Base-by-base conservation (phyloP, 2,797 vertebrate genomes). In the Eutrigla gurnardus region DNA sequence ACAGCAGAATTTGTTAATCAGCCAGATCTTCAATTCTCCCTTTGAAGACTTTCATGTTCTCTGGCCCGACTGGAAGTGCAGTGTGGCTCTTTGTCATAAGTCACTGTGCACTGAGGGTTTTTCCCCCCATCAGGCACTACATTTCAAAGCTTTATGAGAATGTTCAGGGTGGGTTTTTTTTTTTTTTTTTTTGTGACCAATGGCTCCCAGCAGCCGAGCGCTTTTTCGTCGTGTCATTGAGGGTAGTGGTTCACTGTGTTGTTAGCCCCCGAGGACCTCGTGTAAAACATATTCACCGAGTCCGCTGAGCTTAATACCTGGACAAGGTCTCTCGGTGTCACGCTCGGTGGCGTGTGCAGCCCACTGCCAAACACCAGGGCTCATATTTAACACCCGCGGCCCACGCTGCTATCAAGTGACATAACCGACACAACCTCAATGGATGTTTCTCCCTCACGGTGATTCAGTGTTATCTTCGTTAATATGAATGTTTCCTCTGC, bases 271-370 rank as follows among this genome's bases (percentile, higher is more conserved):
- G 53, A 85, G 85, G 84, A 59, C 54, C 58, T 40, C 7, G 67
- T 88, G 82, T 89, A 84, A 84, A 88, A 85, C 87, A 85, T 61
- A 77, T 80, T 82, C n/a, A 46, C 70, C 65, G 62, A 77, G 78
- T 78, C 77, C 77, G 77, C 66, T 54, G 76, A 69, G 83, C 71
- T 77, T 83, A 81, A 86, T 87, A 88, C 77, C 72, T 74, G 85
- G 82, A 86, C 81, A 70, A 61, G 71, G 64, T 76, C 70, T 75
- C 70, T 70, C 72, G 49, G 59, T 80, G 76, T 81, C 83, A 72
- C 33, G n/a, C 35, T 78, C 32, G 8, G 4, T 36, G 53, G 7
- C 25, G 46, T 62, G 57, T 70, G 6, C 50, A 66, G 45, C 45
- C 36, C 42, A 50, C 68, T 18, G 76, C 66, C 57, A 76, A 85